Percentiles rank a stretch among this genome's conserved stretches.
Evolutionary conservation across 2,888 invertebrate species (phyloP).

Genomic region (Netelia virgata): DNA sequence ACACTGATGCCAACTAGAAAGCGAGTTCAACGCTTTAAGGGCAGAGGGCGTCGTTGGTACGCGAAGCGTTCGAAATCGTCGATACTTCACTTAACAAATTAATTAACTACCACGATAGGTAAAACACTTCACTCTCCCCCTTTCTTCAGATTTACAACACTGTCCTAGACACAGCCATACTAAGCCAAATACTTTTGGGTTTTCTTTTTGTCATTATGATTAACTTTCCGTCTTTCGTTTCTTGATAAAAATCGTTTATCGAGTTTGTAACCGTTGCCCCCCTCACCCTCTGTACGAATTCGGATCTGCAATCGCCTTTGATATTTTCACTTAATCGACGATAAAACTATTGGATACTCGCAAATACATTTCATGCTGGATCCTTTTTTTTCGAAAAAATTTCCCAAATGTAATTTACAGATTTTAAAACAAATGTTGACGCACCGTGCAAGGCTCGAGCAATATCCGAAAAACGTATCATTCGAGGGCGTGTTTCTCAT

Average conservation of each 20-base stretch:
- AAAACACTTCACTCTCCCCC: conserved; percentile 63
- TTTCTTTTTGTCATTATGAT: conserved; percentile 80
- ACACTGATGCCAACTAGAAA: conserved; percentile 2
- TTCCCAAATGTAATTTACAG: neutral
- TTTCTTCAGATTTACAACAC: conserved; percentile 80
- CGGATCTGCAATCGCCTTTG: neutral
- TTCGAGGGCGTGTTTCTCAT: neutral
- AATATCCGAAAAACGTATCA: conserved; percentile 17
- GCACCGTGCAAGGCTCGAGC: neutral
- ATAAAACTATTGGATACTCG: neutral
- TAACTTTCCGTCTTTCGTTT: conserved; percentile 32
- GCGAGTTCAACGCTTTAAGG: conserved; percentile 17
- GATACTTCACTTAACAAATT: conserved; percentile 72
- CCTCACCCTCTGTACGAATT: neutral
- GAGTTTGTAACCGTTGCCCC: conserved; percentile 2
- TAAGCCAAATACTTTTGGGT: conserved; percentile 87
- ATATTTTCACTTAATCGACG: neutral
- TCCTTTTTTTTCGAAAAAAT: neutral
- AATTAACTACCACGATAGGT: conserved; percentile 76
- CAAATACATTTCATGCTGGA: neutral
- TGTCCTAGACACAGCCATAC: conserved; percentile 87
- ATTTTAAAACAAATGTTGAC: neutral
- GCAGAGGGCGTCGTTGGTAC: conserved; percentile 70
- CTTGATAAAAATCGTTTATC: conserved; percentile 42
- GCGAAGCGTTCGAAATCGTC: conserved; percentile 75